A percentile compares a stretch with the other conserved stretches of the same genome.
Evolutionary conservation across 92 coral and sea anemone species (phyloP).

Genomic region (Blastomussa wellsi): DNA sequence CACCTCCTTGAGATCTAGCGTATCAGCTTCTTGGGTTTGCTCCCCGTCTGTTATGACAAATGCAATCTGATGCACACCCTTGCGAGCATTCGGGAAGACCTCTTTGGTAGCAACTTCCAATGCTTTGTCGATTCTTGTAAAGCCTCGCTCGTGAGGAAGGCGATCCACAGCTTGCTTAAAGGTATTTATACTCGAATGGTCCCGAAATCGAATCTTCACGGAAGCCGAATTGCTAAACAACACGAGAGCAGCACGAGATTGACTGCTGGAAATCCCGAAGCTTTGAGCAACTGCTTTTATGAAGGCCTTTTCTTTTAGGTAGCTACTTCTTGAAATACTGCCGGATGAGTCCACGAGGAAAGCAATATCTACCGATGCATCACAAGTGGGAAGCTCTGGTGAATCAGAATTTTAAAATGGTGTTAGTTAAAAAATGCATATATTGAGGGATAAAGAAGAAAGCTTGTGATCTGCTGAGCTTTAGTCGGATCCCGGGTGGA

Average conservation of each 20-base stretch:
- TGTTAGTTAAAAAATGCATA: neutral
- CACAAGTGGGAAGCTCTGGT: constrained; percentile 38
- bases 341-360: constrained; percentile 70
- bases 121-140: constrained; percentile 72
- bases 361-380: constrained; percentile 57
- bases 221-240: constrained; percentile 70
- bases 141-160: constrained; percentile 62
- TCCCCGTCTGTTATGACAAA: constrained; percentile 73
- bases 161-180: constrained; percentile 65
- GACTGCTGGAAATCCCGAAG: constrained; percentile 50
- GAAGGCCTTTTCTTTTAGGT: constrained; percentile 59
- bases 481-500: no score
- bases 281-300: constrained; percentile 62
- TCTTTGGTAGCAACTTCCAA: constrained; percentile 51
- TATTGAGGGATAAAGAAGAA: no score
- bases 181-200: constrained; percentile 27
- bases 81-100: constrained; percentile 67
- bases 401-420: neutral
- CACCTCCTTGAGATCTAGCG: constrained; percentile 42
- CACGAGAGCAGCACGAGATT: constrained; percentile 68
- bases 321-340: constrained; percentile 51
- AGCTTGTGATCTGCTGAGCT: no score
- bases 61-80: constrained; percentile 66
- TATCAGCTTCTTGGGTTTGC: constrained; percentile 49
- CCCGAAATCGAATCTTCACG: constrained; percentile 53